Evolutionary conservation across 1,140 invertebrate species (phyloP).

Genomic region (Drosophila quadrilineata): DNA sequence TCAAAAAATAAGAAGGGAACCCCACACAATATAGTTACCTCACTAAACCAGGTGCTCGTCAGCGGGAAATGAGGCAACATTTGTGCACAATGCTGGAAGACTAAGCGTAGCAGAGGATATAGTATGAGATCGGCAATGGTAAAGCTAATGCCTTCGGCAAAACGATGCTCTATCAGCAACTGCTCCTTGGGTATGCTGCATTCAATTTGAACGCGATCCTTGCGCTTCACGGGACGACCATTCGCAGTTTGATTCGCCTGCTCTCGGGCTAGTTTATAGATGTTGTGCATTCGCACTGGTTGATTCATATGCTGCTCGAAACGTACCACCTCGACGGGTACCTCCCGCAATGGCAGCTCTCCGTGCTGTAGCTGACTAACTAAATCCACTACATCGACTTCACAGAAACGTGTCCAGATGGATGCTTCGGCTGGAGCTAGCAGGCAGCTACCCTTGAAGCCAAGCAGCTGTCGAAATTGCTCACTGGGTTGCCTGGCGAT

Average conservation of each 20-base stretch:
- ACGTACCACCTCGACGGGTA: conserved; percentile 86
- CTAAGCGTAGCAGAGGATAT: conserved; percentile 86
- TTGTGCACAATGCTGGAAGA: conserved; percentile 83
- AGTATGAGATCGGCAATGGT: conserved; percentile 93
- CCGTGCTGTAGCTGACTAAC: conserved; percentile 48
- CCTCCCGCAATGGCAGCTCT: conserved; percentile 34
- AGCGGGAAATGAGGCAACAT: conserved; percentile 85
- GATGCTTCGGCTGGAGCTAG: conserved; percentile 92
- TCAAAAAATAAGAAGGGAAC: neutral
- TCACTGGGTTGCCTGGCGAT: conserved; percentile 70
- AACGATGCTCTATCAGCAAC: conserved; percentile 86
- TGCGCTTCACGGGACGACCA: conserved; percentile 45
- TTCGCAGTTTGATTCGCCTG: conserved; percentile 52
- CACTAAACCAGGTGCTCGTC: conserved; percentile 86
- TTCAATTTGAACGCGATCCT: conserved; percentile 70
- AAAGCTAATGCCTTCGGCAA: conserved; percentile 91
- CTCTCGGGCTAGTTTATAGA: conserved; percentile 88
- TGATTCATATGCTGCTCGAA: conserved; percentile 94
- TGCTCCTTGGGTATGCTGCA: conserved; percentile 82
- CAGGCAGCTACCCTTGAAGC: conserved; percentile 90
- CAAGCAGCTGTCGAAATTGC: conserved; percentile 84
- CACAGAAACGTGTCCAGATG: conserved; percentile 96
- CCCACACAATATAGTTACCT: conserved; percentile 29
- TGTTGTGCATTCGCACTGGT: conserved; percentile 92
- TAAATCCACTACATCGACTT: conserved; percentile 86